phyloP scores from a whole-genome alignment of 2,113 vertebrate genomes.

The Gorsachius goisagi region DNA sequence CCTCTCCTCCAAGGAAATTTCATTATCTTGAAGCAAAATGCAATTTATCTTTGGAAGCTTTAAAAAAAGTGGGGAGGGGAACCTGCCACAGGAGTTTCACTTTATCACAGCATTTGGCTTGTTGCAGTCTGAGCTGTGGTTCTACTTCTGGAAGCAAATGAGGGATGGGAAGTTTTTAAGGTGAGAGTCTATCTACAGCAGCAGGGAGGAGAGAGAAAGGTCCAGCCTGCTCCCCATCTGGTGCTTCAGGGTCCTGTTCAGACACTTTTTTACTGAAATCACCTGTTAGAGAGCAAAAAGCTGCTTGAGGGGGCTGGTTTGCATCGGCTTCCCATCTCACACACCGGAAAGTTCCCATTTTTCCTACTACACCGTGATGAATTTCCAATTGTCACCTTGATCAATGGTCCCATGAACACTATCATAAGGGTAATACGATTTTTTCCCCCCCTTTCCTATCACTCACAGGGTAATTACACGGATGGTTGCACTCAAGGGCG shows the following conservation, averaged over 20 bases:
- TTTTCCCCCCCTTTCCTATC: background rate
- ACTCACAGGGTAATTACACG: slow-evolving; percentile 44
- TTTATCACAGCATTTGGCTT: background rate
- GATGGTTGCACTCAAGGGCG: slow-evolving; percentile 34
- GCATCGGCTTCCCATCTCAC: background rate
- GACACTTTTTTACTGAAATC: background rate
- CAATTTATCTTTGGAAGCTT: slow-evolving; percentile 31
- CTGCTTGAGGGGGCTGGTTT: background rate
- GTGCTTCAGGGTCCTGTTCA: background rate
- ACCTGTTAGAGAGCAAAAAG: background rate
- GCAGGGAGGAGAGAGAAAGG: background rate
- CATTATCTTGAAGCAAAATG: slow-evolving; percentile 29
- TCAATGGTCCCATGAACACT: background rate
- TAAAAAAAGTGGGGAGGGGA: background rate
- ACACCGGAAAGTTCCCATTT: background rate
- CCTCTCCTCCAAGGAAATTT: slow-evolving; percentile 25
- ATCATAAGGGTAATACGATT: slow-evolving; percentile 1
- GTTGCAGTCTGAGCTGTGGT: background rate
- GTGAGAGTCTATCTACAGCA: background rate
- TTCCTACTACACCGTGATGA: background rate
- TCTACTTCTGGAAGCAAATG: background rate
- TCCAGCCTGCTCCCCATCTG: background rate
- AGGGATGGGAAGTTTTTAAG: background rate
- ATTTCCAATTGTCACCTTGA: slow-evolving; percentile 30
- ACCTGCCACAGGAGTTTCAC: background rate